phyloP scores from a whole-genome alignment of 2,888 invertebrate species.

The Hyppa rectilinea region DNA sequence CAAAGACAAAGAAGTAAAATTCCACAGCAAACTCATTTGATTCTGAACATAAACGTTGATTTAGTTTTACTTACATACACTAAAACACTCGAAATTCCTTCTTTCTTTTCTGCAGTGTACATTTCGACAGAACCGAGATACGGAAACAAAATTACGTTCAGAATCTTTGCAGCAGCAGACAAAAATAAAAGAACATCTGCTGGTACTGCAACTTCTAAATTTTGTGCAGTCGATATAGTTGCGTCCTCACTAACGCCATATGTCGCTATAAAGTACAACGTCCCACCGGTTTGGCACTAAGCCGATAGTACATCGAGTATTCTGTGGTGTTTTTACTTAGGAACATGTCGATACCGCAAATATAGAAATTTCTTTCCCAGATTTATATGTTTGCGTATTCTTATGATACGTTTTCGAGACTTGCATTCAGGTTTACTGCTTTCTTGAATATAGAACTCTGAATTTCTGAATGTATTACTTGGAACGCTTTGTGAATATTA shows the following conservation, averaged over 20 bases:
- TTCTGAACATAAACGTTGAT: background rate
- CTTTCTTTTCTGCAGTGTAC: constrained; percentile 7
- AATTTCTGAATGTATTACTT: constrained; percentile 56
- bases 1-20: constrained; percentile 1
- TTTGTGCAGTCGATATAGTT: constrained; percentile 61
- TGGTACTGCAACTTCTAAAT: constrained; percentile 48
- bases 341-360: constrained; percentile 43
- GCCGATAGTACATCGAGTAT: constrained; percentile 71
- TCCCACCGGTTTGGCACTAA: constrained; percentile 77
- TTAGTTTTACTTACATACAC: constrained; percentile 21
- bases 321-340: constrained; percentile 63
- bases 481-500: constrained; percentile 62
- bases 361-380: constrained; percentile 35
- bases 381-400: constrained; percentile 60
- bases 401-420: constrained; percentile 44
- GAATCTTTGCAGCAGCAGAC: constrained; percentile 37
- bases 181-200: constrained; percentile 51
- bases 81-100: constrained; percentile 28
- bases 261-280: constrained; percentile 80
- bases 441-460: constrained; percentile 47
- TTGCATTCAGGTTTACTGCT: constrained; percentile 29
- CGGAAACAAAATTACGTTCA: constrained; percentile 53
- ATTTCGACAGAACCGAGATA: constrained; percentile 14
- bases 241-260: constrained; percentile 72
- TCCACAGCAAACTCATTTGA: constrained; percentile 12